Base-by-base conservation (phyloP, 1,140 invertebrate species). In the Brachionus rotundiformis region DNA sequence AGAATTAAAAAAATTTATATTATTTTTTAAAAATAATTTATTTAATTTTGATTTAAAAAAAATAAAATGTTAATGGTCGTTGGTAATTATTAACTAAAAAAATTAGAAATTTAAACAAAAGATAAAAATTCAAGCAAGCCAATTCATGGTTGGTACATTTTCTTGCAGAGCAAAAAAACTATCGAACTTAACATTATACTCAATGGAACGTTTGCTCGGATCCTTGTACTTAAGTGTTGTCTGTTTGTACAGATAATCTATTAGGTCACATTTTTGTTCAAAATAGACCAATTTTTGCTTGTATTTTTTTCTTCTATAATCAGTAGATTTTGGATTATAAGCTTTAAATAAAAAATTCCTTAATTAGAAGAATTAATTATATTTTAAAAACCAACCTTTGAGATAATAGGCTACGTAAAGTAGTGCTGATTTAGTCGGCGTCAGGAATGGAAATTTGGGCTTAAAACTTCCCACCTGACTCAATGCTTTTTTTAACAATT, bases 391-490 rank as follows among this genome's bases (percentile, higher is more conserved):
- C 7, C 6, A 49, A 82, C 41, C 59, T 79, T 59, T 82, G 16
- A 82, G 47, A 83, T 88, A 86, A 82, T 87, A 88, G 8, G 87
- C 88, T 10, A 88, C 83, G 76, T 88, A 89, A n/a, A 88, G 82
- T 4, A 87, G 83, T 5, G 88, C 87, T 31, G 88, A 89, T 65
- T 85, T 83, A 11, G 84, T 85, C 10, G 87, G 82, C 33, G 82
- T 85, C 16, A 89, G 80, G 84, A 88, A 89, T 0, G 88, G 88
- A 84, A 87, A 88, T 82, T 89, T 89, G 27, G 88, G 88, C 83
- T 89, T 89, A 63, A 87, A 85, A 75, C 85, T 86, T 27, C 87
- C 87, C 44, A 85, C 84, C 49, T 86, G 84, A 25, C 86, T 88
- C 27, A 89, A 83, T 25, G 87, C 85, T 36, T 88, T 87, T 13